Evolutionary conservation across 92 coral and sea anemone genomes (phyloP), one percentile per base, ranked within the genome.

Genomic region (Phenganax subtilis): DNA sequence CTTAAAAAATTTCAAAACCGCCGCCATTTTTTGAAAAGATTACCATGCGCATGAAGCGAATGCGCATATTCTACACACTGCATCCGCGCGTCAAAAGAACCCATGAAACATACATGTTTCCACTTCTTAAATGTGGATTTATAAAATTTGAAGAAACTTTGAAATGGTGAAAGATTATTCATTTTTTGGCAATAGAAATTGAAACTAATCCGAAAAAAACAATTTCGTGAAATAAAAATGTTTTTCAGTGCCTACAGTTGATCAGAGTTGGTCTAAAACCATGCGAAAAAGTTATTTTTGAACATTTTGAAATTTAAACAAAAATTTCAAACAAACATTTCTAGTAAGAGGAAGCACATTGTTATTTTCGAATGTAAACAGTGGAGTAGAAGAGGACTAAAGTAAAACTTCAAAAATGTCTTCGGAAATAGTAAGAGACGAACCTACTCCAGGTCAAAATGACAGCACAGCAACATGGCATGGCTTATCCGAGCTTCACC

Each of bases 401-500:
- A 62, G 16, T 62, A 62, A 0, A 8, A 62, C 68, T 3, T 52
- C 51, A 75, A 77, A 58, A 59, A 79, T 79, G 72, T 53, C 83
- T 12, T 63, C 61, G 17, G 63, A 51, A n/a, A 28, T 47, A 6
- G 68, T 64, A 2, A 79, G 6, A 8, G 14, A 16, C 15, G 83
- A 79, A 51, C 83, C 83, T 47, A 79, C 25, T 44, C 61, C 83
- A 55, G 83, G 61, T 17, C 74, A 16, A 10, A 51, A 28, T 79
- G 83, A 79, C n/a, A 9, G 15, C 10, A 64, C 63, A 10, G 81
- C 90, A 7, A 92, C 94, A 7, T 94, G 98, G 98, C 98, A 94
- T 81, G 98, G 98, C 0, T 80, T 94, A 56, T 92, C 97, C 15
- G 94, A 96, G 3, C 84, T 94, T 58, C 98, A 94, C 56, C 94